Evolutionary conservation across 1,140 invertebrate genomes (phyloP), one percentile per base, ranked within the genome.

Genomic region (Oryctes rhinoceros): DNA sequence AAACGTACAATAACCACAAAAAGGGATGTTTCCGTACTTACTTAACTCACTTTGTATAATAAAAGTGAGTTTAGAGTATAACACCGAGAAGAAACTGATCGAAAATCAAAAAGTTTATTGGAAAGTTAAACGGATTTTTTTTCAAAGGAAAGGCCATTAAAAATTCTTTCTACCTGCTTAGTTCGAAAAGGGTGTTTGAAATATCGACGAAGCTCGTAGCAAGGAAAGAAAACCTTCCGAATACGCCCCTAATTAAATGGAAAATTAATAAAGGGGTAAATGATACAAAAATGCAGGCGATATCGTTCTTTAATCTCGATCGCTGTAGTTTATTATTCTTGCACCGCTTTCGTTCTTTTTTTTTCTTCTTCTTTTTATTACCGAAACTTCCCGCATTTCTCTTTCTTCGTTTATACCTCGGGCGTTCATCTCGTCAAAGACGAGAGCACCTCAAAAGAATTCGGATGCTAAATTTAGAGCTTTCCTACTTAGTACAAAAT

Each of bases 201-300:
- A 71, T 7, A 24, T 35, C 24, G 65, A 13, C 65, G 65, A 71
- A 24, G 65, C 20, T 24, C 35, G 11, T 10, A 71, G 30, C 20
- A 24, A 71, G 24, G 24, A 18, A 65, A 65, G 9, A 30, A 30
- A 71, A 30, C 13, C 65, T 71, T 71, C 35, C 35, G 65, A 71
- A 71, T 71, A 4, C 13, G 7, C 3, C 35, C 65, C 20, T 71
- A 71, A 71, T 71, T 71, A 24, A 71, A 71, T 30, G 65, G 65
- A 71, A 71, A 71, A 71, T 71, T 71, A 71, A 71, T 71, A 71
- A 71, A 71, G 35, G 35, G 65, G 35, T 71, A 13, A 71, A 71
- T 18, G 65, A 35, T 71, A 71, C n/a, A 71, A 37, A 30, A 71
- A 71, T 71, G 20, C 65, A 30, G 65, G 65, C 10, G 24, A 71